These are phyloP conservation scores for Tonatia bakeri DNA, from an alignment of 2,113 vertebrate species.

Conservation along the genomic window DNA sequence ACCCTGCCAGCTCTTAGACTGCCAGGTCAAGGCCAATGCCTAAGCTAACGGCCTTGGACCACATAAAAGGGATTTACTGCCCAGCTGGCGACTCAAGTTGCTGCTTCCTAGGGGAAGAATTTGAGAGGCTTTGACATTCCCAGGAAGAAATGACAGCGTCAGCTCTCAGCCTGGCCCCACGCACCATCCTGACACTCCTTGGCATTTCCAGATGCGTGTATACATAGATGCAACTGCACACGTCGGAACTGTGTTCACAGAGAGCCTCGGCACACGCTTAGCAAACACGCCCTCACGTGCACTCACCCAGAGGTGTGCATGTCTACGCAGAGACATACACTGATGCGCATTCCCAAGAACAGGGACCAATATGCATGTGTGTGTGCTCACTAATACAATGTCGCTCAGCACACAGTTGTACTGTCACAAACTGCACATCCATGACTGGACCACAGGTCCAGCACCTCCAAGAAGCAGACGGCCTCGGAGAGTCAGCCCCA, in stretches of 20 bases:
- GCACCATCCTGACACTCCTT: neutral
- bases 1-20: neutral
- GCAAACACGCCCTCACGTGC: neutral
- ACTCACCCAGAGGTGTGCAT: neutral
- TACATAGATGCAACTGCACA: neutral
- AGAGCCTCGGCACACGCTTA: neutral
- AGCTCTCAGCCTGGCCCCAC: neutral
- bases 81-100: neutral
- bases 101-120: neutral
- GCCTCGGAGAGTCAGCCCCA: neutral
- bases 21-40: neutral
- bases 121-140: slow-evolving; percentile 19
- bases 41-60: neutral
- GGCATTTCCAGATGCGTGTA: neutral
- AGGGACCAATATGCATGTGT: neutral
- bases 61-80: neutral
- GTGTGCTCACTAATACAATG: neutral
- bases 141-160: neutral
- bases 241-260: neutral
- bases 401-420: neutral
- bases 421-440: neutral
- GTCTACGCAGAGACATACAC: neutral
- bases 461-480: neutral
- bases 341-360: neutral
- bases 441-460: neutral